Evolutionary conservation across 2,113 vertebrate genomes (phyloP), one percentile per base, ranked within the genome.

Genomic region (Scomber japonicus): DNA sequence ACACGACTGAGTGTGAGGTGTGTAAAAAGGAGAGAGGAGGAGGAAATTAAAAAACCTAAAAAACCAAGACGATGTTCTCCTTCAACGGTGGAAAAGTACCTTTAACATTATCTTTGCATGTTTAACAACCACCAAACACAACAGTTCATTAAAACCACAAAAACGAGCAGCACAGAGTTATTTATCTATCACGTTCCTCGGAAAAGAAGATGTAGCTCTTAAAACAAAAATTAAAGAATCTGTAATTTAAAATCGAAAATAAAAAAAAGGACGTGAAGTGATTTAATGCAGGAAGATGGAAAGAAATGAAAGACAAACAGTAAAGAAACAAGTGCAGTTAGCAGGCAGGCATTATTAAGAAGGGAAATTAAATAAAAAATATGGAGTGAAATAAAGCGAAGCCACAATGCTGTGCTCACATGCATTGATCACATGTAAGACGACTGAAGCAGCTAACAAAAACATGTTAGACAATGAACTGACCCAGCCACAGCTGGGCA

Each of bases 361-460:
- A 11, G 4, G 15, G 12, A 45, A 44, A 31, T 17, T 4, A 40
- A 11, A 27, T 66, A 63, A 48, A 24, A 19, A 27, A 14, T 1
- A 6, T 30, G 27, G 13, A 44, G 16, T 21, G 11, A 59, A 45
- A 57, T n/a, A 44, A 30, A 75, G 17, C 31, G 63, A 13, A 64
- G 19, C 53, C 21, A 51, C 51, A 65, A 75, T 44, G 50, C 60
- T 45, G 11, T 71, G 48, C 56, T 24, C 40, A 61, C 7, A 70
- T 3, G 30, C 67, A 77, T 82, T 83, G 73, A 46, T 27, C 31
- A 35, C 11, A 21, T 35, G 17, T 27, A 57, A 53, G 19, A 48
- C 4, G 7, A 45, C 24, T 24, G 30, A 65, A 71, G 50, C 45
- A 78, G 24, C 24, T 27, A 27, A 69, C 55, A 63, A 27, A 54